phyloP scores from a whole-genome alignment of 2,113 vertebrate genomes.

The Microtus montanus region DNA sequence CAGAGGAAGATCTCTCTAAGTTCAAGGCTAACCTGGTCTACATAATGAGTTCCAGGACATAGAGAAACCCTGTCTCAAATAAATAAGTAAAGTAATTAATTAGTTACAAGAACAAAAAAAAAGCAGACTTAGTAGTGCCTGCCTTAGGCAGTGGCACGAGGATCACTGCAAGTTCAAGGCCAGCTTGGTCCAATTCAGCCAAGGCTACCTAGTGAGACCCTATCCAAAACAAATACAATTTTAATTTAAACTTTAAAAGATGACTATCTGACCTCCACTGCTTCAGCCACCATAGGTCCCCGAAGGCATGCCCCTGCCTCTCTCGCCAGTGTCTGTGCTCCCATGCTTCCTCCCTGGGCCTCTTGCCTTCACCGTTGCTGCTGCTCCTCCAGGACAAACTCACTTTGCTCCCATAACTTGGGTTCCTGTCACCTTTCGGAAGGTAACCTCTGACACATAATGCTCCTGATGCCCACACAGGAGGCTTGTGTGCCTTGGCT shows the following conservation, averaged over 20 bases:
- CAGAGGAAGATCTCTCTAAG: neutral
- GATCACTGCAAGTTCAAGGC: neutral
- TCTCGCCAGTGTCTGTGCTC: neutral
- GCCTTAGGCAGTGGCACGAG: neutral
- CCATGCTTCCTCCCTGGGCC: neutral
- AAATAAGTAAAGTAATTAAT: neutral
- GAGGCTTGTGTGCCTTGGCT: neutral
- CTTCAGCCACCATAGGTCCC: neutral
- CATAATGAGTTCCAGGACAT: neutral
- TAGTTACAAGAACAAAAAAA: neutral
- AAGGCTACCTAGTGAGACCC: neutral
- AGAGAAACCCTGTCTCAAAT: neutral
- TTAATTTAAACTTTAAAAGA: neutral
- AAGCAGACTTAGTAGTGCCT: neutral
- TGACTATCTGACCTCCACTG: neutral
- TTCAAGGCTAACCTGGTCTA: neutral
- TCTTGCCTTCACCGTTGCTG: neutral
- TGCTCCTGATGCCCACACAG: neutral
- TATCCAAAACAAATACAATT: neutral
- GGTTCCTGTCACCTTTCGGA: conserved; percentile 7
- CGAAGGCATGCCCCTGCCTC: neutral
- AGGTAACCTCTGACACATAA: neutral
- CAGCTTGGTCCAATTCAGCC: neutral
- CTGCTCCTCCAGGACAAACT: neutral
- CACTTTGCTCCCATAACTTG: neutral